These are phyloP conservation scores for Branchinecta lynchi DNA, from an alignment of 1,140 invertebrate genomes.

Conservation along the genomic window DNA sequence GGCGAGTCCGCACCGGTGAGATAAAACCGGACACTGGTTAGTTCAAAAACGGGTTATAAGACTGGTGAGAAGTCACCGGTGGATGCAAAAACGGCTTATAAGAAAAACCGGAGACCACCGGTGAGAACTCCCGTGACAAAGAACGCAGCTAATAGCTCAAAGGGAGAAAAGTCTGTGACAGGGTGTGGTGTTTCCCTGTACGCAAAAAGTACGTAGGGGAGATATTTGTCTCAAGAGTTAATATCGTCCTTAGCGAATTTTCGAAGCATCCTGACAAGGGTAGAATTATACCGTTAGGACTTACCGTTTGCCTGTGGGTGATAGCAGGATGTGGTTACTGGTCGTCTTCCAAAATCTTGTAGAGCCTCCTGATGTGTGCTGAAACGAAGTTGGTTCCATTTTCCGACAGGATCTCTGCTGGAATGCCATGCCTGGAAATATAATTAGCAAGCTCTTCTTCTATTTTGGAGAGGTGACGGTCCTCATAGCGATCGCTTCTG, in stretches of 20 bases:
- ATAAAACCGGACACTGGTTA: no score
- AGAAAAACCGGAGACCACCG: no score
- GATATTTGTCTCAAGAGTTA: constrained; percentile 11
- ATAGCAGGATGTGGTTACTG: constrained; percentile 17
- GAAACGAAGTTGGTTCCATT: constrained; percentile 24
- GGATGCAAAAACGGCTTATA: no score
- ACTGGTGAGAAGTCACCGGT: no score
- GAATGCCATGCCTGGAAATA: constrained; percentile 24
- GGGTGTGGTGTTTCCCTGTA: constrained; percentile 13
- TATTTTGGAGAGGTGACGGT: not conserved
- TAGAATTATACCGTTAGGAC: constrained; percentile 18
- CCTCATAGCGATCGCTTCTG: not conserved
- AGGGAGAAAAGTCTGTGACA: not conserved
- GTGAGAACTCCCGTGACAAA: no score
- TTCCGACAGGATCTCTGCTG: constrained; percentile 23
- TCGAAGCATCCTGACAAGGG: constrained; percentile 17
- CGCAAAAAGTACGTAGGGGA: constrained; percentile 17
- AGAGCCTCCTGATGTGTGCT: constrained; percentile 16
- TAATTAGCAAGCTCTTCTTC: not conserved
- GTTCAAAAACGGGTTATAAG: no score
- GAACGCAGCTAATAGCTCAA: no score
- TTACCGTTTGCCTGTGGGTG: constrained; percentile 20
- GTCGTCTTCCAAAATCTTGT: constrained; percentile 15
- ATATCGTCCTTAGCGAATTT: constrained; percentile 16
- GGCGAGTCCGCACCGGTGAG: no score